Evolutionary conservation across 2,113 vertebrate genomes (phyloP).

Genomic region (Pygoscelis adeliae): DNA sequence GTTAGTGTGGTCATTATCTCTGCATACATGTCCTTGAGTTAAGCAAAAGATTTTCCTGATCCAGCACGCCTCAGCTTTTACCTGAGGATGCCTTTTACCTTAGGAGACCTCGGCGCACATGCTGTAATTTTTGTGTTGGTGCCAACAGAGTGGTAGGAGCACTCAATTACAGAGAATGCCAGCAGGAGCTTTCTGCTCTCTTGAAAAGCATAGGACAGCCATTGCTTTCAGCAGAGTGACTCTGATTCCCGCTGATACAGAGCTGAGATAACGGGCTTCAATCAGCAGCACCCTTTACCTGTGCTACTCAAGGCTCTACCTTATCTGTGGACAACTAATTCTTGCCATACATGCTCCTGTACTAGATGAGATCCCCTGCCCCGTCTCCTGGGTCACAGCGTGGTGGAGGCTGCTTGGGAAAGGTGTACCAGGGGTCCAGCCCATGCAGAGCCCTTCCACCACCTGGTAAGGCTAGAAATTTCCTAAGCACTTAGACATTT

Average conservation of each 20-base stretch:
- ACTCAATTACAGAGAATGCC: fast-evolving
- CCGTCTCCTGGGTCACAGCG: background rate
- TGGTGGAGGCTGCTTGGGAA: background rate
- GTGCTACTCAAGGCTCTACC: background rate
- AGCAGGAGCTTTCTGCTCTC: background rate
- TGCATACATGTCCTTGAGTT: background rate
- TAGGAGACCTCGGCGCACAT: background rate
- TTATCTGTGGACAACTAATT: background rate
- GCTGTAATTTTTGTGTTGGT: background rate
- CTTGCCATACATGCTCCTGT: fast-evolving
- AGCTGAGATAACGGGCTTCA: background rate
- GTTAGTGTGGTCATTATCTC: background rate
- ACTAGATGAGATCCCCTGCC: background rate
- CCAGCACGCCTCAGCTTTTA: background rate
- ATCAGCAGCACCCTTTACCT: background rate
- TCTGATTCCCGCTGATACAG: background rate
- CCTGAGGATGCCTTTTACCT: conserved; percentile 30
- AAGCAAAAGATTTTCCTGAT: background rate
- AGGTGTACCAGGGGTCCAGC: background rate
- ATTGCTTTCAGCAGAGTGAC: background rate
- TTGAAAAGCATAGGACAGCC: background rate
- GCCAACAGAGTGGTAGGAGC: background rate
- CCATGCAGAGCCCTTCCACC: background rate
- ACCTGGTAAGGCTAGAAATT: background rate
- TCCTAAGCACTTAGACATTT: background rate